Conservation (phyloP, 2,888 invertebrate genomes). For the Phorcus lineatus region DNA sequence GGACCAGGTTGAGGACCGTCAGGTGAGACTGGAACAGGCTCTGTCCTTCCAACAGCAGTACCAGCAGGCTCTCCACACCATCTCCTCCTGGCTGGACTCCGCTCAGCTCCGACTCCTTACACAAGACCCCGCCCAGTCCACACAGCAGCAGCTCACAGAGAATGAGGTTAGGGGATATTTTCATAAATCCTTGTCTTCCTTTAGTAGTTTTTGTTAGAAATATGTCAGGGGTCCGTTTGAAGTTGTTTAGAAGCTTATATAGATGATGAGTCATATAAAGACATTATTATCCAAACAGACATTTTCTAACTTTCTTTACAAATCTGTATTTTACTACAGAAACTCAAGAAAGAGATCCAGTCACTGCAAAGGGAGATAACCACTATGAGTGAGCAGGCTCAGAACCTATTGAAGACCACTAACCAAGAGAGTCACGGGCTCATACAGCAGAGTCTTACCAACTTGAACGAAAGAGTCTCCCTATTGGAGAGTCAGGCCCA, state of each 20-base stretch:
- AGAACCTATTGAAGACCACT: slow-evolving; percentile 55
- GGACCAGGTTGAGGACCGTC: slow-evolving; percentile 58
- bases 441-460: slow-evolving; percentile 58
- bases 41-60: slow-evolving; percentile 69
- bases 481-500: slow-evolving; percentile 62
- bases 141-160: slow-evolving; percentile 64
- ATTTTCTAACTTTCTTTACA: too few relatives aligned
- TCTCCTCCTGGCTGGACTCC: slow-evolving; percentile 69
- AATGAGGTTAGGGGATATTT: slow-evolving; percentile 61
- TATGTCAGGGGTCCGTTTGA: too few relatives aligned
- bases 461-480: slow-evolving; percentile 60
- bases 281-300: too few relatives aligned
- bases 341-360: slow-evolving; percentile 66
- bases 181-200: too few relatives aligned
- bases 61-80: slow-evolving; percentile 63
- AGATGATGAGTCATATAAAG: too few relatives aligned
- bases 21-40: slow-evolving; percentile 58
- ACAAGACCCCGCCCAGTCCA: slow-evolving; percentile 49
- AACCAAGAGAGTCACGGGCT: slow-evolving; percentile 58
- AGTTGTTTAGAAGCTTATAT: too few relatives aligned
- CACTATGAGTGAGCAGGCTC: slow-evolving; percentile 57
- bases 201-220: too few relatives aligned
- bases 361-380: slow-evolving; percentile 76
- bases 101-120: slow-evolving; percentile 65
- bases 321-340: slow-evolving; percentile 39